Base-by-base conservation (phyloP, 35 echinoderm and acorn worm genomes). In the Diadema setosum region DNA sequence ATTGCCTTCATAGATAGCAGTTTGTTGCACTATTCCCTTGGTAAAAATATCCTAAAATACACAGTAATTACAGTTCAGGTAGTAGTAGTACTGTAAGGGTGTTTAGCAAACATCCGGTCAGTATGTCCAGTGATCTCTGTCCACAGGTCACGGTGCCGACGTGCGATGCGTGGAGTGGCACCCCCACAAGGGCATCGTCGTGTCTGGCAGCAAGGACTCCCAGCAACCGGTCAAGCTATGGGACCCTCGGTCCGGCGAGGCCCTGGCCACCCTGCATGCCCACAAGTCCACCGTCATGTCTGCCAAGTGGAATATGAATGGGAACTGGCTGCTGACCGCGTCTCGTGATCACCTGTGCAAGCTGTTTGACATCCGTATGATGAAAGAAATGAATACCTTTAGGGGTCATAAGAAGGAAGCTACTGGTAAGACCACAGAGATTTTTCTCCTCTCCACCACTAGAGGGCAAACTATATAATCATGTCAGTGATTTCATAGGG, bases 321-420 rank as follows among this genome's bases (percentile, higher is more conserved):
- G 96, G 43, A 99, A 94, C 89, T 99, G 96, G 95, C 83, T 99
- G 37, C 49, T 99, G 44, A 99, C 96, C 0, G 96, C 96, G 3
- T 99, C 96, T 2, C 88, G 96, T 30, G 96, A 99, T 41, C 96
- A 99, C 57, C 86, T 99, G 24, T 88, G 90, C 60, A 99, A 99
- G 61, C 61, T 95, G 24, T 99, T 92, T 90, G 96, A 99, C 55
- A 85, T 99, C 35, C 41, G 96, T 24, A 91, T 86, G 21, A 99
- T 99, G 96, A 99, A 99, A 43, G 96, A 99, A 58, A 69, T 99
- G 89, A 87, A 82, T 33, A 91, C 90, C 65, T 99, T 92, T 21
- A 85, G 96, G 58, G 96, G 96, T 43, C 96, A 99, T 65, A 99
- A 99, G 90, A 99, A 99, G 40, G 96, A 99, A 75, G 96, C 96